These are phyloP conservation scores for Agriotes lineatus DNA, from an alignment of 2,888 invertebrate species.

Conservation along the genomic window DNA sequence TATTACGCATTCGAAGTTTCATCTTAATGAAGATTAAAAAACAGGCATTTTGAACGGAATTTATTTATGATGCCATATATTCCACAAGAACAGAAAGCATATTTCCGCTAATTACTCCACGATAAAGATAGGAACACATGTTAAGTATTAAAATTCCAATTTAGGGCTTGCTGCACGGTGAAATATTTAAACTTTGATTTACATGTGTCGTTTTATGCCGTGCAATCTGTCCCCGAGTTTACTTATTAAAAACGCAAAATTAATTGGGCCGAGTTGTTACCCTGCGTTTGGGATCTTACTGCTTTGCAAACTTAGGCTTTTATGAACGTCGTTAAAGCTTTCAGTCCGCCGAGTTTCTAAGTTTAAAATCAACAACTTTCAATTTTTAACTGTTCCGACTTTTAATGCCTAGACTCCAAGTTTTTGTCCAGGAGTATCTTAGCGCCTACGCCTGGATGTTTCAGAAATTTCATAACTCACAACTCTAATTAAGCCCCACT, in stretches of 20 bases:
- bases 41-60: background rate
- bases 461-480: background rate
- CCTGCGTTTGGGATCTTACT: no score
- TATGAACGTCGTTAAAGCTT: no score
- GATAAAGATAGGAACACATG: constrained; percentile 4
- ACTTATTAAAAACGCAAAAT: background rate
- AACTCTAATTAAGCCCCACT: background rate
- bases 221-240: background rate
- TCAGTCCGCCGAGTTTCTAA: no score
- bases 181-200: constrained; percentile 5
- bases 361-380: no score
- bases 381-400: no score
- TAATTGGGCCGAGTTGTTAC: background rate
- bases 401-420: no score
- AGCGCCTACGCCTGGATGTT: background rate
- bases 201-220: background rate
- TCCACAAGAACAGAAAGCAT: background rate
- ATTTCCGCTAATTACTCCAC: background rate
- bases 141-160: constrained; percentile 7
- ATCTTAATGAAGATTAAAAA: background rate
- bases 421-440: no score
- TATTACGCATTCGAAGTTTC: background rate
- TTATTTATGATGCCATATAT: background rate
- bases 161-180: background rate
- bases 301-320: no score